Evolutionary conservation across 2,797 vertebrate genomes (phyloP).

Genomic region (Onychomys torridus): DNA sequence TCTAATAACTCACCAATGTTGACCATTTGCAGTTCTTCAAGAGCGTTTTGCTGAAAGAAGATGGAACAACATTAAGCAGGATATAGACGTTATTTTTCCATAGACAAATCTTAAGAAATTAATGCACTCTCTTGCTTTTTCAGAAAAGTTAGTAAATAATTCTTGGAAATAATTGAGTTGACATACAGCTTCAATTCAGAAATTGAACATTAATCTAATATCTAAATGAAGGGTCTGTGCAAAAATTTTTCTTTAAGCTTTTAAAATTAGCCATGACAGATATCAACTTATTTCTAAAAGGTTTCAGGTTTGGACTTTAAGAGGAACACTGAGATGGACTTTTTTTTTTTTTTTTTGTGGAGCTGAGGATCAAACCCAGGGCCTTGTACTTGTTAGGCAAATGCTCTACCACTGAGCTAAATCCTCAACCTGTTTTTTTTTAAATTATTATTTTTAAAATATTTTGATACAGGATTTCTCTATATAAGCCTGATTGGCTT

Average conservation of each 20-base stretch:
- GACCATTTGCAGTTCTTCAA: not conserved
- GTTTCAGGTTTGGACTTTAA: not conserved
- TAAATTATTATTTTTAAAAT: not conserved
- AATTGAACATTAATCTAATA: not conserved
- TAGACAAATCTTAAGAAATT: not conserved
- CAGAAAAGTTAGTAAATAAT: not conserved
- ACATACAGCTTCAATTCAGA: not conserved
- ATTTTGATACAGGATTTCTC: not conserved
- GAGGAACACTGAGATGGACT: not conserved
- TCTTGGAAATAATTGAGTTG: not conserved
- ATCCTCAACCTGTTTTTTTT: too few species aligned
- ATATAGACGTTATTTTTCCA: not conserved
- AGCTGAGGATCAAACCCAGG: too few species aligned
- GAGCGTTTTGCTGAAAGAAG: conserved; percentile 43
- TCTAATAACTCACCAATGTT: conserved; percentile 33
- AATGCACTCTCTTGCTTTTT: conserved; percentile 31
- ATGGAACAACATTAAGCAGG: not conserved
- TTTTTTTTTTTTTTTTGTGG: too few species aligned
- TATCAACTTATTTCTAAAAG: not conserved
- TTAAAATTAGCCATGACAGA: not conserved
- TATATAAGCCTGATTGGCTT: not conserved
- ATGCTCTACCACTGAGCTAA: too few species aligned
- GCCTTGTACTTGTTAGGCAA: too few species aligned
- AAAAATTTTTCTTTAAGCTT: conserved; percentile 41
- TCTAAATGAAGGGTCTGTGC: not conserved